A percentile compares a stretch with the other conserved stretches of the same genome.
Evolutionary conservation across 2,113 vertebrate genomes (phyloP).

Genomic region (Pluvianellus socialis): DNA sequence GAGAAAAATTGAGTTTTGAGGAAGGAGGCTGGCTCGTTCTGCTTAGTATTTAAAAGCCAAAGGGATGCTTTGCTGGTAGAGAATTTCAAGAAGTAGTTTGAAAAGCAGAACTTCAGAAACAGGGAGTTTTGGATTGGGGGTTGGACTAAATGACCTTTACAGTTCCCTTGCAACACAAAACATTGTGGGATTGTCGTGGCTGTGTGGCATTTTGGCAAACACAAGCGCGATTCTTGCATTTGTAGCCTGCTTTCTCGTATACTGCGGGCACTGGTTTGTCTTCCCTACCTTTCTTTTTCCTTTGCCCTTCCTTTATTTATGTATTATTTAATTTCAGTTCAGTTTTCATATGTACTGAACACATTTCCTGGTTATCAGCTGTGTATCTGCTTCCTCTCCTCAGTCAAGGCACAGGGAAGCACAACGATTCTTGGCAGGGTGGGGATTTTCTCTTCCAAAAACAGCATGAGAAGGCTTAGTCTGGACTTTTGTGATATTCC

Average conservation of each 20-base stretch:
- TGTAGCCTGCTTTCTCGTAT: neutral
- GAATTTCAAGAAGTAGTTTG: neutral
- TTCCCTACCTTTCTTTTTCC: neutral
- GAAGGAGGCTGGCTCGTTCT: neutral
- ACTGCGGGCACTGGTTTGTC: neutral
- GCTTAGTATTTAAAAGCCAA: neutral
- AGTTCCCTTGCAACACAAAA: neutral
- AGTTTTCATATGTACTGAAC: neutral
- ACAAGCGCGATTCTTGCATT: fast-evolving
- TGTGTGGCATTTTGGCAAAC: fast-evolving
- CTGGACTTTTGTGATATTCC: neutral
- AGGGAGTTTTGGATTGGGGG: fast-evolving
- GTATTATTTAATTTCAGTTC: neutral
- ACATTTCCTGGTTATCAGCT: neutral
- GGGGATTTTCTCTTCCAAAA: neutral
- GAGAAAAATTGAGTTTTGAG: fast-evolving
- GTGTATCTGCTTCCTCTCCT: neutral
- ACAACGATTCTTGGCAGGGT: neutral
- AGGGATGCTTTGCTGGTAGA: neutral
- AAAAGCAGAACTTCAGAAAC: neutral
- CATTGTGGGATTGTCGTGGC: neutral
- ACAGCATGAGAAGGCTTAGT: neutral
- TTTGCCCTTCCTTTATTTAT: neutral
- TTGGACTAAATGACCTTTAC: neutral
- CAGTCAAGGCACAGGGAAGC: neutral